Evolutionary conservation across 2,888 invertebrate genomes (phyloP).

Genomic region (Pristionchus arcanus): DNA sequence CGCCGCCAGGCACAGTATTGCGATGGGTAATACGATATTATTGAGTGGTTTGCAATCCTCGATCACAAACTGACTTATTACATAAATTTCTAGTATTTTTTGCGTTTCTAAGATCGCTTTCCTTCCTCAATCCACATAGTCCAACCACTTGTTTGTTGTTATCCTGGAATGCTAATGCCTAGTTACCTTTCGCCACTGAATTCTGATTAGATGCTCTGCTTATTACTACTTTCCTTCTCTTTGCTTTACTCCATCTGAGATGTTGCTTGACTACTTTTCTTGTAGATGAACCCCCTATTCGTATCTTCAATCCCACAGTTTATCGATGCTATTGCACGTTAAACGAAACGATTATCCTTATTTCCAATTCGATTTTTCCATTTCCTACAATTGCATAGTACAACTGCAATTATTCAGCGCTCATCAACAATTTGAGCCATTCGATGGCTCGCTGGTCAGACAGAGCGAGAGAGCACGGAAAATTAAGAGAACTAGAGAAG

Average conservation of each 20-base stretch:
- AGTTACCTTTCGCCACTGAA: neutral
- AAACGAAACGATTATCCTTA: too few relatives aligned
- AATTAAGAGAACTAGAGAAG: neutral
- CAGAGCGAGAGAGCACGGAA: neutral
- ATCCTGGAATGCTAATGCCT: neutral
- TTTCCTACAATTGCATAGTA: too few relatives aligned
- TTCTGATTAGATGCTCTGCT: neutral
- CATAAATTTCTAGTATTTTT: too few relatives aligned
- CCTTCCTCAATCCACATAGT: neutral
- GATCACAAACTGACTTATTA: neutral
- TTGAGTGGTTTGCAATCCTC: too few relatives aligned
- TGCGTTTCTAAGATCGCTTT: neutral
- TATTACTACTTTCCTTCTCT: neutral
- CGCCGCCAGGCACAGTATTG: too few relatives aligned
- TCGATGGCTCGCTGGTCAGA: neutral
- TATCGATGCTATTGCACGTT: too few relatives aligned
- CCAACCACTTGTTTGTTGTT: neutral
- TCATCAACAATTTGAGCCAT: neutral
- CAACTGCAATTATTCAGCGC: neutral
- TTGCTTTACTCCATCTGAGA: neutral
- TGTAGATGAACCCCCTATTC: too few relatives aligned
- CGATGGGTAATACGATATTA: too few relatives aligned
- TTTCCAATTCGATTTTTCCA: neutral
- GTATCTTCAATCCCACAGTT: too few relatives aligned
- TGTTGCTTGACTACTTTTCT: neutral